A percentile compares a stretch with the other conserved stretches of the same genome.
Evolutionary conservation across 2,888 invertebrate genomes (phyloP).

Genomic region (Selenia dentaria): DNA sequence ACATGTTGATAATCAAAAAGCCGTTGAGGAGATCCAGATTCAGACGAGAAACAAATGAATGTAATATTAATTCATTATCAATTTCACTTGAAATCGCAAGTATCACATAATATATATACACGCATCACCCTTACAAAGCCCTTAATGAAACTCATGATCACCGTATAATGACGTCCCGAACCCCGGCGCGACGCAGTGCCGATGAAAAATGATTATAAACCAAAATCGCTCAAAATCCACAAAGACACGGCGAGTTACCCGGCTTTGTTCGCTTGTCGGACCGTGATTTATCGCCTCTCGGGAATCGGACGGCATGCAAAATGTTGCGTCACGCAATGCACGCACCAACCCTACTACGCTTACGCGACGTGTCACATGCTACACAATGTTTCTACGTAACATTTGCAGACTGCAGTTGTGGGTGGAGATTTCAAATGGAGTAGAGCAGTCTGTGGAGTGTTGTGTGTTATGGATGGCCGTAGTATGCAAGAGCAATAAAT

Average conservation of each 20-base stretch:
- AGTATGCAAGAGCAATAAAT: slow-evolving; percentile 66
- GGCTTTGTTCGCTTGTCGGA: slow-evolving; percentile 78
- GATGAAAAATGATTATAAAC: slow-evolving; percentile 80
- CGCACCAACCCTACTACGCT: slow-evolving; percentile 39
- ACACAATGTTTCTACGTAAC: slow-evolving; percentile 11
- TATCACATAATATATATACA: no score
- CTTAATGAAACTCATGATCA: slow-evolving; percentile 50
- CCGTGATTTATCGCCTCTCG: slow-evolving; percentile 66
- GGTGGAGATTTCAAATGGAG: not conserved
- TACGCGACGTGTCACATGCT: slow-evolving; percentile 43
- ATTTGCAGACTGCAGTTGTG: slow-evolving; percentile 29
- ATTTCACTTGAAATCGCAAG: no score
- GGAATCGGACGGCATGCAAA: slow-evolving; percentile 73
- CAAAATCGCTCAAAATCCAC: slow-evolving; percentile 80
- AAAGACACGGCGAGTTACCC: slow-evolving; percentile 80
- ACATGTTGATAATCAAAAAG: no score
- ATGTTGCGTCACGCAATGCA: slow-evolving; percentile 74
- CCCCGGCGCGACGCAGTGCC: slow-evolving; percentile 25
- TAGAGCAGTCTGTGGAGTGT: slow-evolving; percentile 40
- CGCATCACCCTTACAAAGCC: slow-evolving; percentile 33
- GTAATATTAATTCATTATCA: no score
- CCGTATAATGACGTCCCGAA: slow-evolving; percentile 61
- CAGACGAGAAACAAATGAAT: no score
- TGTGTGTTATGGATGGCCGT: slow-evolving; percentile 37
- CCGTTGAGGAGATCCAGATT: no score